Evolutionary conservation across 2,113 vertebrate genomes (phyloP), one percentile per base, ranked within the genome.

Genomic region (Neoarius graeffei): DNA sequence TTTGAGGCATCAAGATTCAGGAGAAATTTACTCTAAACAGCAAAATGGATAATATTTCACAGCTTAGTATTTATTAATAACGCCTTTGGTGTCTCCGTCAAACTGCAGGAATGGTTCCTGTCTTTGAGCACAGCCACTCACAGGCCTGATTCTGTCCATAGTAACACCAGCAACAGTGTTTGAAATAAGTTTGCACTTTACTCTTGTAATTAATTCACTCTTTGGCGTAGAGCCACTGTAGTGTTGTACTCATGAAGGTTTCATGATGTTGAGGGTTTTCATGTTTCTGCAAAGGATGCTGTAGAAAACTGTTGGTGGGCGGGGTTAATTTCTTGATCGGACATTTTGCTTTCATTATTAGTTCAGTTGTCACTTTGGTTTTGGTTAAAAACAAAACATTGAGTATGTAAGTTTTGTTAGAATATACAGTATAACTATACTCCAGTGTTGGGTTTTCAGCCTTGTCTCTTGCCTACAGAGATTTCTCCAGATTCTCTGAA

Each of bases 201-300:
- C 60, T 81, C 67, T 83, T 91, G 91, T 90, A 90, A 93, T 94
- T 89, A 86, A 92, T 93, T 93, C 89, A 25, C 59, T 85, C 50
- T 85, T 92, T 83, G 81, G 85, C 90, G 86, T 88, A 35, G 88
- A 89, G 87, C 74, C 92, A 88, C 86, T 90, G 88, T 84, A 69
- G 84, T 59, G 60, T 74, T 83, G 89, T 82, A 42, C 76, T 27
- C 80, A 91, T 93, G 74, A 93, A 92, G 92, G 81, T 88, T 89
- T 84, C 8, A 90, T 92, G 1, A 27, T 9, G 35, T 64, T 57
- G 23, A 88, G 13, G 60, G 17, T 27, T 82, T 62, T 42, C 30
- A 20, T 48, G 30, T 64, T 81, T 35, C 27, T 9, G 1, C 15
- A 11, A 42, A 35, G 17, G 15, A 42, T 62, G 27, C 52, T 7